phyloP scores from a whole-genome alignment of 2,113 vertebrate genomes.

The Eudyptes chrysolophus region DNA sequence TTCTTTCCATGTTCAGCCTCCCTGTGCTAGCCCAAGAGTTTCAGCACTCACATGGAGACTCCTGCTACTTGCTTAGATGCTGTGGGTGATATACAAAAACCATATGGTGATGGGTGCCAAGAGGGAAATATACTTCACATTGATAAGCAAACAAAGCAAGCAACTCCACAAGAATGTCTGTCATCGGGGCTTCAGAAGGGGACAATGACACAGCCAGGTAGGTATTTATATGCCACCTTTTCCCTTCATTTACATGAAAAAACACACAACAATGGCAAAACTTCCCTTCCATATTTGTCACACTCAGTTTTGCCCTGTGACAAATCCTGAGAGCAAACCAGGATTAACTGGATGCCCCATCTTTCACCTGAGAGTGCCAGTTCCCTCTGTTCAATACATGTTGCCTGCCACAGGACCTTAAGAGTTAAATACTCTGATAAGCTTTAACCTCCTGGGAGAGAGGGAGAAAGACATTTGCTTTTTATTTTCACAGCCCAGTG shows the following conservation, averaged over 20 bases:
- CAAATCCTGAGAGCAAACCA: background rate
- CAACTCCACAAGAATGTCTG: fast-evolving
- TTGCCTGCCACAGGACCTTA: background rate
- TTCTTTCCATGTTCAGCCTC: background rate
- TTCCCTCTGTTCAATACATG: background rate
- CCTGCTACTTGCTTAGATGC: background rate
- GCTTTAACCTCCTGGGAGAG: constrained; percentile 12
- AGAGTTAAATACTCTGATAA: constrained; percentile 61
- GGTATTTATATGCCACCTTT: background rate
- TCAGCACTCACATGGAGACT: background rate
- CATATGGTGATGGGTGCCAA: background rate
- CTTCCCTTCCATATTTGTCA: background rate
- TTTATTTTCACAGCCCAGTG: constrained; percentile 71
- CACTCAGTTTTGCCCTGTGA: background rate
- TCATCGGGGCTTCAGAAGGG: background rate
- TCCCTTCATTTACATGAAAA: background rate
- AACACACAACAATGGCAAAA: background rate
- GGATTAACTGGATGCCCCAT: background rate
- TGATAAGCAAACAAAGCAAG: background rate
- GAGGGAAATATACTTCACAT: background rate
- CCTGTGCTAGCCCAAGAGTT: background rate
- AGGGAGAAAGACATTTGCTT: constrained; percentile 78
- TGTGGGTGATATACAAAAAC: background rate
- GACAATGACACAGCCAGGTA: fast-evolving
- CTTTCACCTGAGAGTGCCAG: background rate